These are phyloP conservation scores for Pogona vitticeps DNA, from an alignment of 2,113 vertebrate genomes.

Conservation along the genomic window DNA sequence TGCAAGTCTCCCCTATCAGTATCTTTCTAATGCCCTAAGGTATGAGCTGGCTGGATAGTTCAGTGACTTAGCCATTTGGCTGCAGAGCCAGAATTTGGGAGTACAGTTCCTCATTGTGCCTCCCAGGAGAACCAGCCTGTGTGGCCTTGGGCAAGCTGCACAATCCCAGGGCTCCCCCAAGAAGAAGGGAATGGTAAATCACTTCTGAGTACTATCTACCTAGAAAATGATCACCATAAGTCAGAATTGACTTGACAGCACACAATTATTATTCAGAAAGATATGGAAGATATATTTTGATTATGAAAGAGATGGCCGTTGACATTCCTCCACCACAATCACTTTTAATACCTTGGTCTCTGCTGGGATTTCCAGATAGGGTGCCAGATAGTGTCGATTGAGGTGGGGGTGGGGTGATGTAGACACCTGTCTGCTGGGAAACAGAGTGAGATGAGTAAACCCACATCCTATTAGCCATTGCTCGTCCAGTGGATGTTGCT, in stretches of 20 bases:
- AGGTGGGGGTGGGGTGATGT: conserved; percentile 34
- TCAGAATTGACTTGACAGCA: no score
- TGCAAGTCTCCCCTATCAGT: neutral
- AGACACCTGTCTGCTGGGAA: conserved; percentile 34
- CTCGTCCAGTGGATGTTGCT: neutral
- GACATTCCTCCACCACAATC: conserved; percentile 1
- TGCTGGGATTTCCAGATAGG: conserved; percentile 42
- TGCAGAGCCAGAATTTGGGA: no score
- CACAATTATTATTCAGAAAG: conserved; percentile 13
- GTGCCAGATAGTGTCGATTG: conserved; percentile 33
- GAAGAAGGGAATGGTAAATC: no score
- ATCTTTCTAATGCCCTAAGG: no score
- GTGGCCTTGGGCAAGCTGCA: no score
- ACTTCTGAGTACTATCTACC: no score
- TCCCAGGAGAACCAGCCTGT: no score
- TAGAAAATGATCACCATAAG: no score
- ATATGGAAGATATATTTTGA: conserved; percentile 30
- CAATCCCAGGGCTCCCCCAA: no score
- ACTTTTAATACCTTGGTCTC: conserved; percentile 28
- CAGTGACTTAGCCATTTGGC: no score
- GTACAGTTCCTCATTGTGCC: no score
- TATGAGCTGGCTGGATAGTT: no score
- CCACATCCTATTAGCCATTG: conserved; percentile 19
- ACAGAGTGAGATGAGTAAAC: conserved; percentile 34
- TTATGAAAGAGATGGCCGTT: conserved; percentile 40